phyloP scores from a whole-genome alignment of 2,888 invertebrate species.

The Cheilosia scutellata region DNA sequence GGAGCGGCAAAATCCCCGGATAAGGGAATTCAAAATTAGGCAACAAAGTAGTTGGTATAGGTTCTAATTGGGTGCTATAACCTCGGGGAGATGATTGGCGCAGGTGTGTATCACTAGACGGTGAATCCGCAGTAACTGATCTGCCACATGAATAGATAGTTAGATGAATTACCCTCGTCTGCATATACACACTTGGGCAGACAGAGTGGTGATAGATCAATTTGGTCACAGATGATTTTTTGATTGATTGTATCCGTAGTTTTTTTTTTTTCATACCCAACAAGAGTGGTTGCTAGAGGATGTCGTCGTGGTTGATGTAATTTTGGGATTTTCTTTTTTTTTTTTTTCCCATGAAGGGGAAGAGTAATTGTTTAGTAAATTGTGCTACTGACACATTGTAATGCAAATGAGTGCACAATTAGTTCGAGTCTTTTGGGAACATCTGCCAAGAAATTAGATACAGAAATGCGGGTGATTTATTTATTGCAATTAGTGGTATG shows the following conservation, averaged over 20 bases:
- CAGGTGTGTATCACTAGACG: conserved; percentile 62
- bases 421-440: conserved; percentile 35
- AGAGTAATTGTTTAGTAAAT: conserved; percentile 5
- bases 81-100: conserved; percentile 58
- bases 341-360: conserved; percentile 6
- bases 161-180: conserved; percentile 65
- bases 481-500: background rate
- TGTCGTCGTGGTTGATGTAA: conserved; percentile 29
- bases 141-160: conserved; percentile 59
- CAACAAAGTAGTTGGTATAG: conserved; percentile 69
- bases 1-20: background rate
- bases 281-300: conserved; percentile 21
- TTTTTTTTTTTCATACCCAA: conserved; percentile 1
- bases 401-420: conserved; percentile 50
- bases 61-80: conserved; percentile 72
- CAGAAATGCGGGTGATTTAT: background rate
- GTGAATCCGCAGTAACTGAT: conserved; percentile 66
- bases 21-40: conserved; percentile 66
- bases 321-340: conserved; percentile 12
- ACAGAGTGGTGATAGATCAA: conserved; percentile 68
- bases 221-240: conserved; percentile 75
- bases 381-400: conserved; percentile 26
- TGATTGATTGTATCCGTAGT: conserved; percentile 68
- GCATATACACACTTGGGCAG: conserved; percentile 23
- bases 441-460: conserved; percentile 23